These are phyloP conservation scores for Siderastrea radians DNA, from an alignment of 92 coral and sea anemone genomes.

Conservation along the genomic window DNA sequence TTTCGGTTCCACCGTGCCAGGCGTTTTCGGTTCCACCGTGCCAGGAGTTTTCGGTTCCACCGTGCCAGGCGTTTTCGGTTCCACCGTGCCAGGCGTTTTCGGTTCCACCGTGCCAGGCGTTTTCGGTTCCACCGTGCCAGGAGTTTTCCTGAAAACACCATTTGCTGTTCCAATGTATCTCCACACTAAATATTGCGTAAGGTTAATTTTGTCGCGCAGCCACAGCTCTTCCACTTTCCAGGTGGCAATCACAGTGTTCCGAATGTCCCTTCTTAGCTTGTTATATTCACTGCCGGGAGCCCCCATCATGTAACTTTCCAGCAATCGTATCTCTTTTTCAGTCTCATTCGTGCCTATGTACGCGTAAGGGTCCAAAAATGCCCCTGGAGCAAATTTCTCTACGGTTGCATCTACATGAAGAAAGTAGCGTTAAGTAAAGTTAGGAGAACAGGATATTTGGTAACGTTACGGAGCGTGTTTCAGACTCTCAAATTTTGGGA, in stretches of 20 bases:
- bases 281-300: constrained; percentile 21
- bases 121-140: not conserved
- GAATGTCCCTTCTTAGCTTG: constrained; percentile 46
- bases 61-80: too few relatives aligned
- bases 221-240: constrained; percentile 67
- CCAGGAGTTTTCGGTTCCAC: too few relatives aligned
- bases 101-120: too few relatives aligned
- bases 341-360: constrained; percentile 61
- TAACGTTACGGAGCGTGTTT: too few relatives aligned
- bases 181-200: constrained; percentile 63
- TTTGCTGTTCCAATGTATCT: constrained; percentile 65
- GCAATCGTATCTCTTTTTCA: constrained; percentile 4
- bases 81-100: too few relatives aligned
- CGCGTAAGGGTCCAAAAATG: constrained; percentile 56
- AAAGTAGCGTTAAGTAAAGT: not conserved
- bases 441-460: too few relatives aligned
- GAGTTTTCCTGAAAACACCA: constrained; percentile 50
- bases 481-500: too few relatives aligned
- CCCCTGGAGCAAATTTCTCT: constrained; percentile 71
- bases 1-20: too few relatives aligned
- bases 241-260: constrained; percentile 58
- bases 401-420: constrained; percentile 21
- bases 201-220: constrained; percentile 41
- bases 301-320: constrained; percentile 55
- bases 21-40: too few relatives aligned